Conservation (phyloP, 2,888 invertebrate genomes). For the Lysandra bellargus region DNA sequence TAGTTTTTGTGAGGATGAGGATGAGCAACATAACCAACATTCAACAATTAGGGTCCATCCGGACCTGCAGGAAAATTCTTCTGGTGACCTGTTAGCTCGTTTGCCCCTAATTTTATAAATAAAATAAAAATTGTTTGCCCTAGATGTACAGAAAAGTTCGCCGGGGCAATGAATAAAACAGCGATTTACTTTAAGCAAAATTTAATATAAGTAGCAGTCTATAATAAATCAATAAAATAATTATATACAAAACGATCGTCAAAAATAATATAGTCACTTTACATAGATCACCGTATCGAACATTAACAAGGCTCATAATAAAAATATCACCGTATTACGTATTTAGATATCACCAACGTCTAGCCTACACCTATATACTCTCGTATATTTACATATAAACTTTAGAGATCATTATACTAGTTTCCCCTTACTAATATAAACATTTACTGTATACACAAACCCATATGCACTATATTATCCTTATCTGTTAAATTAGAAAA, state of each 20-base stretch:
- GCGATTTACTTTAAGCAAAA: constrained; percentile 51
- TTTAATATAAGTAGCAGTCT: constrained; percentile 61
- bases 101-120: no score
- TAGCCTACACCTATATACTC: constrained; percentile 48
- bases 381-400: constrained; percentile 52
- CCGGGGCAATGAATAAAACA: constrained; percentile 1
- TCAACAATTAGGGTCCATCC: not conserved
- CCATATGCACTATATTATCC: not conserved
- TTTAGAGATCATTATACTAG: constrained; percentile 69
- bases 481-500: not conserved
- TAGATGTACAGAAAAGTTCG: not conserved
- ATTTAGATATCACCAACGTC: constrained; percentile 70
- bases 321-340: constrained; percentile 79
- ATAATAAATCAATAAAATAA: constrained; percentile 60
- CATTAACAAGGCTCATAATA: constrained; percentile 66
- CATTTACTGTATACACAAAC: not conserved
- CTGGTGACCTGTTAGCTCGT: no score
- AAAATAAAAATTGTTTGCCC: no score
- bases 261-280: constrained; percentile 53
- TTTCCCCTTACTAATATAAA: not conserved
- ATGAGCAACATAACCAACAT: not conserved
- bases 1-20: no score
- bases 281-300: constrained; percentile 46
- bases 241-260: constrained; percentile 60
- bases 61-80: no score